Evolutionary conservation across 2,888 invertebrate genomes (phyloP).

Genomic region (Laothoe populi): DNA sequence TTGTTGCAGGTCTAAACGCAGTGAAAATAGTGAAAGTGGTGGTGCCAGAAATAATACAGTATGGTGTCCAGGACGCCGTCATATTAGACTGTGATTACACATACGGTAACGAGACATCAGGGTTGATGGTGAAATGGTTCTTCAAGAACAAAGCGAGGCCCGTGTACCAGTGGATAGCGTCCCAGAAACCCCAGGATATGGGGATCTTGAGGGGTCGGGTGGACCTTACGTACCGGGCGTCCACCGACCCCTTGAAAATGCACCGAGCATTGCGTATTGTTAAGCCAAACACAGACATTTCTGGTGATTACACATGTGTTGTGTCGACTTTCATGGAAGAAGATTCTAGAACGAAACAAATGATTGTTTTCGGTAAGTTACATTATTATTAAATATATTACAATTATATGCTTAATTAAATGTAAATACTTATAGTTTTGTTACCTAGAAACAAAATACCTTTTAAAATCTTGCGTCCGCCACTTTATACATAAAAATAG

Average conservation of each 20-base stretch:
- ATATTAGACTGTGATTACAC: slow-evolving; percentile 91
- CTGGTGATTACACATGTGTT: slow-evolving; percentile 90
- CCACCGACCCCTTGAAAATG: slow-evolving; percentile 87
- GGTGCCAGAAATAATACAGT: slow-evolving; percentile 86
- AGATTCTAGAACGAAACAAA: slow-evolving; percentile 86
- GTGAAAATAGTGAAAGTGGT: slow-evolving; percentile 86
- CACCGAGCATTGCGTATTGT: slow-evolving; percentile 89
- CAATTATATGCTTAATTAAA: background rate
- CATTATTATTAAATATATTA: background rate
- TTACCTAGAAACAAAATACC: too few relatives aligned
- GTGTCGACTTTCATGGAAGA: slow-evolving; percentile 89
- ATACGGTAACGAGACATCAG: slow-evolving; percentile 86
- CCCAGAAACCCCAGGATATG: slow-evolving; percentile 87
- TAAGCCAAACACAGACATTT: slow-evolving; percentile 89
- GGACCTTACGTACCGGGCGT: slow-evolving; percentile 87
- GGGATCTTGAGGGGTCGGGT: slow-evolving; percentile 83
- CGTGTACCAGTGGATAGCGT: slow-evolving; percentile 92
- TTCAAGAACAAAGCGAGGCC: slow-evolving; percentile 87
- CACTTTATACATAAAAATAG: too few relatives aligned
- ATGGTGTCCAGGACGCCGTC: slow-evolving; percentile 85
- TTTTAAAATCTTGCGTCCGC: too few relatives aligned
- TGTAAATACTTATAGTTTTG: too few relatives aligned
- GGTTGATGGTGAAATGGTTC: slow-evolving; percentile 92
- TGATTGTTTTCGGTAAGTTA: slow-evolving; percentile 88
- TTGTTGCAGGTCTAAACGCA: slow-evolving; percentile 83